phyloP scores from a whole-genome alignment of 2,797 vertebrate genomes.

The Myotis pilosus region DNA sequence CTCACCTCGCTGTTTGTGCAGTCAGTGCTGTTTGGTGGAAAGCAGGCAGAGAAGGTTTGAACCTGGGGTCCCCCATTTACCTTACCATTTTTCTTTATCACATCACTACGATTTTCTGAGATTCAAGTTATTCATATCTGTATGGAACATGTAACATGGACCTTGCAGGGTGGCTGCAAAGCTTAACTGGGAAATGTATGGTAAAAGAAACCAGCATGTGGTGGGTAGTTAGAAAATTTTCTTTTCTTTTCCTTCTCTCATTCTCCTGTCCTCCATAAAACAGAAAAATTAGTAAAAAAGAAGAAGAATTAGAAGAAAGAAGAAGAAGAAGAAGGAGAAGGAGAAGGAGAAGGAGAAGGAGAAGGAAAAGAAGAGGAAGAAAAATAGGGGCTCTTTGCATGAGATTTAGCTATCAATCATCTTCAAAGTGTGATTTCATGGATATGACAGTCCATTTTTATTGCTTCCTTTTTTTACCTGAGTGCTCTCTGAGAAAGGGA shows the following conservation, averaged over 20 bases:
- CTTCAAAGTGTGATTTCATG: neutral
- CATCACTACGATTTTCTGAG: neutral
- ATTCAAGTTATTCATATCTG: neutral
- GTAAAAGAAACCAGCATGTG: neutral
- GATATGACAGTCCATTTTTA: neutral
- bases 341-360: too few species aligned
- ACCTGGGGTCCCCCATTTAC: neutral
- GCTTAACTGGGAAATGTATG: neutral
- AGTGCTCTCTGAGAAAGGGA: neutral
- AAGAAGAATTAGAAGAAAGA: too few species aligned
- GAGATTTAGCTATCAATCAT: neutral
- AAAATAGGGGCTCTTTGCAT: neutral
- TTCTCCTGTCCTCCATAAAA: neutral
- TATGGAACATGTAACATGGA: neutral
- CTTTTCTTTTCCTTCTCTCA: neutral
- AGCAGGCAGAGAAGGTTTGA: neutral
- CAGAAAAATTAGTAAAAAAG: neutral
- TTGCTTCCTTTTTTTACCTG: neutral
- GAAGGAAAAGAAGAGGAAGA: neutral
- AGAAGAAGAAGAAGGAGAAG: too few species aligned
- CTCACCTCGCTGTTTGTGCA: neutral
- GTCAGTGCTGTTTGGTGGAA: neutral
- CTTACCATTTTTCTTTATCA: neutral
- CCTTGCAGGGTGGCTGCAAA: neutral
- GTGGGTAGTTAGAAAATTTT: neutral